Evolutionary conservation across 2,113 vertebrate species (phyloP), one percentile per base, ranked within the genome.

Genomic region (Hucho hucho): DNA sequence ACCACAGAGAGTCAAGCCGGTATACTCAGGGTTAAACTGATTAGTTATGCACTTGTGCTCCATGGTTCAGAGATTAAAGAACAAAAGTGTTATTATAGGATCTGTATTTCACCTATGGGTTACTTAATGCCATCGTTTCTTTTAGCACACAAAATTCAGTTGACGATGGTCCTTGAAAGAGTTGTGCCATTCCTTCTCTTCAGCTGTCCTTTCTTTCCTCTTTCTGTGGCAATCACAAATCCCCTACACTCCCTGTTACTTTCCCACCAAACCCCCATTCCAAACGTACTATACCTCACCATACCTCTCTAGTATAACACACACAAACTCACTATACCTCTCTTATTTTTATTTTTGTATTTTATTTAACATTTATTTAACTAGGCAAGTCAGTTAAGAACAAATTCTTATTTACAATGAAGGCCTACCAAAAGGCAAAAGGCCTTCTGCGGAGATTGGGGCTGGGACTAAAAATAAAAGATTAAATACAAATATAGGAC

Each of bases 1-100:
- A 79, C 86, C 87, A 81, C 81, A 85, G 87, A 81, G 77, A 84
- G 87, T 69, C 87, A 87, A 88, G 82, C 72, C 73, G 76, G 76
- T 83, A 83, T 83, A 53, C 82, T 84, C 84, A 88, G 89, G 88
- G 89, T 91, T 91, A 91, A 93, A 93, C 89, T 93, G 92, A 93
- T 93, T 93, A 93, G 91, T 85, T 84, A 92, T 92, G 91, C 91
- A 88, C 88, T 92, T 89, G 82, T 90, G 6, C n/a, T 22, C n/a
- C n/a, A 74, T 82, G 76, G 89, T 92, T 91, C 92, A 92, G 86
- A 87, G 89, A 88, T 76, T 84, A 85, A 90, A 92, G 87, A 92
- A 92, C 90, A 93, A 92, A 92, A 89, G 90, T 89, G 81, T 91
- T 90, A 91, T 92, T 91, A 91, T 90, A 84, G 86, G 87, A 88